A percentile compares a stretch with the other conserved stretches of the same genome.
Evolutionary conservation across 2,113 vertebrate genomes (phyloP).

Genomic region (Laterallus jamaicensis): DNA sequence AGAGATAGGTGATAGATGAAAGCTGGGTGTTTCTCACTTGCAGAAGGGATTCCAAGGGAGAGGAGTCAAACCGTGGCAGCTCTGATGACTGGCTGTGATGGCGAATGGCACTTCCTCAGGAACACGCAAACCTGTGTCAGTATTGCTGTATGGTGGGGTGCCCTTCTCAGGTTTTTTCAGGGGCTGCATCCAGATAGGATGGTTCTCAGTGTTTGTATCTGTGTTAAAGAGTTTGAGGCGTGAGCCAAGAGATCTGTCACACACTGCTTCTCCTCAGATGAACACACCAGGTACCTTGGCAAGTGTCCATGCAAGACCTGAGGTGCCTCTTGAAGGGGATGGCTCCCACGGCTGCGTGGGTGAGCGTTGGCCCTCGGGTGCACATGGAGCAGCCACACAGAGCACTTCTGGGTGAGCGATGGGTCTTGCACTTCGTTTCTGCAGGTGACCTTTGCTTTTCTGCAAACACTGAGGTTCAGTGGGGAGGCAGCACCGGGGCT

Average conservation of each 20-base stretch:
- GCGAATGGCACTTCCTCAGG: not conserved
- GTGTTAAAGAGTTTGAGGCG: not conserved
- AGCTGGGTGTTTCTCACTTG: not conserved
- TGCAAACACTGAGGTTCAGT: not conserved
- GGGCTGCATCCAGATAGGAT: too few species aligned
- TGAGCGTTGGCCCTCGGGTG: not conserved
- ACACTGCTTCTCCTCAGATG: not conserved
- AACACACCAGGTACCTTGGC: not conserved
- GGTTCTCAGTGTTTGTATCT: not conserved
- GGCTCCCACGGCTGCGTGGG: rapidly evolving
- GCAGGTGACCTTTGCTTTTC: not conserved
- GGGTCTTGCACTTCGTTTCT: not conserved
- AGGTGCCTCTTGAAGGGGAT: not conserved
- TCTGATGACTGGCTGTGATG: not conserved
- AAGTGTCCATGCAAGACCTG: not conserved
- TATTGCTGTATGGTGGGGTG: not conserved
- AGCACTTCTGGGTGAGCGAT: not conserved
- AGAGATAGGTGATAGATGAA: not conserved
- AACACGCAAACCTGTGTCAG: not conserved
- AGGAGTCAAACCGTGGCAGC: not conserved
- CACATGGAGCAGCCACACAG: rapidly evolving
- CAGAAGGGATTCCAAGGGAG: not conserved
- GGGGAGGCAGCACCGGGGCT: not conserved
- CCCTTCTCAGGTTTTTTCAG: not conserved
- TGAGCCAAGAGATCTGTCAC: not conserved